Evolutionary conservation across 1,140 invertebrate genomes (phyloP).

Genomic region (Maniola jurtina): DNA sequence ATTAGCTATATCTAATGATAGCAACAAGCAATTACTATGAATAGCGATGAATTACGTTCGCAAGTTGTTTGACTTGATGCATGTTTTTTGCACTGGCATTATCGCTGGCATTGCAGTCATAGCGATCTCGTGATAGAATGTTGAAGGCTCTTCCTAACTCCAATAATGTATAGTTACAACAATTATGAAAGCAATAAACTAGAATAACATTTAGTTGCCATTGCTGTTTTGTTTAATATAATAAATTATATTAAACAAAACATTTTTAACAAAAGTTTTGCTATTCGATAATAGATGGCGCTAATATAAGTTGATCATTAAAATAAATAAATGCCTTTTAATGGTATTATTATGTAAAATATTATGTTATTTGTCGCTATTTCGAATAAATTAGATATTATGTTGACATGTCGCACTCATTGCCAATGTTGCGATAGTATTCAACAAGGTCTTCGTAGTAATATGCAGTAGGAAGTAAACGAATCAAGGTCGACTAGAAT

Average conservation of each 20-base stretch:
- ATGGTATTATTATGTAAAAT: slow-evolving; percentile 29
- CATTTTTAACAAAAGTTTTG: not conserved
- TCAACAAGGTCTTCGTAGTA: slow-evolving; percentile 47
- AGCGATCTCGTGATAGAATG: slow-evolving; percentile 57
- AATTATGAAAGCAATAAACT: slow-evolving; percentile 32
- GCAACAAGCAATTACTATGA: not conserved
- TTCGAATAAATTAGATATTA: slow-evolving; percentile 31
- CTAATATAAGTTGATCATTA: slow-evolving; percentile 9
- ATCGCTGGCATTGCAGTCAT: slow-evolving; percentile 45
- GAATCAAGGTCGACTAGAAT: slow-evolving; percentile 41
- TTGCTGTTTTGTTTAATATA: slow-evolving; percentile 11
- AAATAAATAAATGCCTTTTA: slow-evolving; percentile 16
- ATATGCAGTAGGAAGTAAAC: slow-evolving; percentile 50
- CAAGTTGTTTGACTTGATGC: slow-evolving; percentile 36
- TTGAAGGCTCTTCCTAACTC: slow-evolving; percentile 65
- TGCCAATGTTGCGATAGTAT: slow-evolving; percentile 46
- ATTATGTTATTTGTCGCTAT: slow-evolving; percentile 20
- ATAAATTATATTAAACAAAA: not conserved
- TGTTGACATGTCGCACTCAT: slow-evolving; percentile 42
- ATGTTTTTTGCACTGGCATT: slow-evolving; percentile 26
- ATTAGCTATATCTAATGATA: not conserved
- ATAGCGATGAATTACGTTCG: slow-evolving; percentile 36
- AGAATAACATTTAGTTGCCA: slow-evolving; percentile 19
- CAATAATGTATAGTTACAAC: slow-evolving; percentile 38
- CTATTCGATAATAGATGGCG: slow-evolving; percentile 40